These are phyloP conservation scores for Rhynchotus rufescens DNA, from an alignment of 2,797 vertebrate genomes.

Conservation along the genomic window DNA sequence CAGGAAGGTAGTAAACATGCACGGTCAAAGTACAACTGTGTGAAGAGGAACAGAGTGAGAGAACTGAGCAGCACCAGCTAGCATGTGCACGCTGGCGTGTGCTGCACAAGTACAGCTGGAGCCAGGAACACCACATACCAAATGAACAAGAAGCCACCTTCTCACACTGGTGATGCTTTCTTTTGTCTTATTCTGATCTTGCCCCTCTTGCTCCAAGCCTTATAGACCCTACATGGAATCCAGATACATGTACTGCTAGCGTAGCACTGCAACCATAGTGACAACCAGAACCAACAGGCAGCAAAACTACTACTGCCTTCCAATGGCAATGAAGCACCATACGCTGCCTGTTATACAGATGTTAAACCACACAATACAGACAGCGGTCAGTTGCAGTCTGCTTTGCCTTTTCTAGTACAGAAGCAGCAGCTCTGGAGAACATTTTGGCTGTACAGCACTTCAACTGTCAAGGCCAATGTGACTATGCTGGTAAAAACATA, in stretches of 20 bases:
- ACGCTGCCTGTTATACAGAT: neutral
- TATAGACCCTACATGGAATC: neutral
- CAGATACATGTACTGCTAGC: neutral
- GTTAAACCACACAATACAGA: neutral
- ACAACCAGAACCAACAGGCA: neutral
- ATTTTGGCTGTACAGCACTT: neutral
- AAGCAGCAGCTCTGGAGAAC: neutral
- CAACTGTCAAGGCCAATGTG: neutral
- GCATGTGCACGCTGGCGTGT: neutral
- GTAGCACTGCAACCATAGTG: neutral
- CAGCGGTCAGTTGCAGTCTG: neutral
- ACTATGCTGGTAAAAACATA: neutral
- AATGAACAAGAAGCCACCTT: neutral
- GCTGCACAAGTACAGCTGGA: neutral
- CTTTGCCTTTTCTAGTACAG: neutral
- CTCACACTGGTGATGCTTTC: neutral
- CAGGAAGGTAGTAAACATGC: neutral
- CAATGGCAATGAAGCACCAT: neutral
- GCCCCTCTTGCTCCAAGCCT: neutral
- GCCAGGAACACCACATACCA: neutral
- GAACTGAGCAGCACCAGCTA: neutral
- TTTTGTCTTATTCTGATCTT: constrained; percentile 1
- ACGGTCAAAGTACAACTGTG: neutral
- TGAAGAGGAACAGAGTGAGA: neutral
- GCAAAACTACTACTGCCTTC: accelerated